These are phyloP conservation scores for Stegophylla sp. DNA, from an alignment of 2,888 invertebrate species.

Conservation along the genomic window DNA sequence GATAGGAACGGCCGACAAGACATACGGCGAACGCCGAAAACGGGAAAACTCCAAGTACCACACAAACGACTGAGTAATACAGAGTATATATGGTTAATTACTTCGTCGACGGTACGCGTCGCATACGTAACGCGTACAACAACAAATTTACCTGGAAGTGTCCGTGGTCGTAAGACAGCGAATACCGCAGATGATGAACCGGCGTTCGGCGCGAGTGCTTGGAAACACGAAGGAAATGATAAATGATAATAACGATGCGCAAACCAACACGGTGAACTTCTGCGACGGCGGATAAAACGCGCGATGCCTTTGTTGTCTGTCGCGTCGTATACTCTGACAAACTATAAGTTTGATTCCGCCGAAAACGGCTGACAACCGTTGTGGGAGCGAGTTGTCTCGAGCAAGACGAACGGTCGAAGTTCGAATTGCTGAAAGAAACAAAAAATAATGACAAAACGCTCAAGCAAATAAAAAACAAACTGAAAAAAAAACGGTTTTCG, in stretches of 20 bases:
- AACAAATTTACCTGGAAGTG: too few species aligned
- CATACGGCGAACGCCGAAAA: background rate
- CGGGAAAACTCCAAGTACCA: background rate
- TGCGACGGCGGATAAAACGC: background rate
- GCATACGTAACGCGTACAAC: too few species aligned
- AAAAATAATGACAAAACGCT: too few species aligned
- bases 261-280: background rate
- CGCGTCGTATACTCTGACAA: too few species aligned
- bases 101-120: background rate
- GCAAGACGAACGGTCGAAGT: background rate
- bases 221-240: background rate
- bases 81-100: background rate
- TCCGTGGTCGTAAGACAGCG: background rate
- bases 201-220: background rate
- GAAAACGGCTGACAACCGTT: background rate
- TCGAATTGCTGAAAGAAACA: background rate
- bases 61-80: background rate
- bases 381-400: background rate
- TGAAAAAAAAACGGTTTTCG: slow-evolving; percentile 24
- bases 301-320: background rate
- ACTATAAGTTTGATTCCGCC: background rate
- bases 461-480: too few species aligned
- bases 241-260: background rate
- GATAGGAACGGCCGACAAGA: slow-evolving; percentile 15
- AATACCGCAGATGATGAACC: background rate